These are phyloP conservation scores for Hypomesus transpacificus DNA, from an alignment of 2,113 vertebrate genomes.

Conservation along the genomic window DNA sequence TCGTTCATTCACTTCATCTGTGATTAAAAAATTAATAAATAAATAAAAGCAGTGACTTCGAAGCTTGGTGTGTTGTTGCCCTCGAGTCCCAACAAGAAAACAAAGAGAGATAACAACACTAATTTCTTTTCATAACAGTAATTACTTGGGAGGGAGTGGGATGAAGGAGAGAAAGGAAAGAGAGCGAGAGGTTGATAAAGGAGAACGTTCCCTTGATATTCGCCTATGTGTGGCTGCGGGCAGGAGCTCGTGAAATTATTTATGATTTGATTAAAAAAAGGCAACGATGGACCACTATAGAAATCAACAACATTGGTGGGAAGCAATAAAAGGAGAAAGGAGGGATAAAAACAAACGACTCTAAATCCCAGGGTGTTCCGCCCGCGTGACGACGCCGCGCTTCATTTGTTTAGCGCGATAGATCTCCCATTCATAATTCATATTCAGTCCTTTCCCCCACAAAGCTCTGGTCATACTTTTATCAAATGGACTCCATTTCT, in stretches of 20 bases:
- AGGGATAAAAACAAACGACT: slow-evolving; percentile 2
- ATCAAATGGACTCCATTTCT: neutral
- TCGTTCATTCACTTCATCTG: slow-evolving; percentile 51
- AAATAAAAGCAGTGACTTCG: slow-evolving; percentile 15
- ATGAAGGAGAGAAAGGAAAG: neutral
- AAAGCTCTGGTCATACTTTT: neutral
- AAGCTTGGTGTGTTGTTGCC: slow-evolving; percentile 26
- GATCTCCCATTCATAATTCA: neutral
- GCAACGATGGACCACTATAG: neutral
- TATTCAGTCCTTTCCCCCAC: neutral
- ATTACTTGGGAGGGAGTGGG: neutral
- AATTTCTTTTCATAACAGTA: slow-evolving; percentile 3
- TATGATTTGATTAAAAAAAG: slow-evolving; percentile 27
- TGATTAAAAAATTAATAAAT: slow-evolving; percentile 53
- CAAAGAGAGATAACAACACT: slow-evolving; percentile 2
- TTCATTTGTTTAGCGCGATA: neutral
- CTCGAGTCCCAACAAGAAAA: neutral
- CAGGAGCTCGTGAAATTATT: slow-evolving; percentile 7
- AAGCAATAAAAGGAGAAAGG: slow-evolving; percentile 23
- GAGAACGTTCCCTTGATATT: neutral
- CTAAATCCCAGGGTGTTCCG: neutral
- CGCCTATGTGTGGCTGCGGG: neutral
- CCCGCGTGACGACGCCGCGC: neutral
- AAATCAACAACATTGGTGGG: slow-evolving; percentile 17
- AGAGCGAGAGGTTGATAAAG: neutral